phyloP scores from a whole-genome alignment of 2,113 vertebrate genomes.

The Percopsis transmontana region DNA sequence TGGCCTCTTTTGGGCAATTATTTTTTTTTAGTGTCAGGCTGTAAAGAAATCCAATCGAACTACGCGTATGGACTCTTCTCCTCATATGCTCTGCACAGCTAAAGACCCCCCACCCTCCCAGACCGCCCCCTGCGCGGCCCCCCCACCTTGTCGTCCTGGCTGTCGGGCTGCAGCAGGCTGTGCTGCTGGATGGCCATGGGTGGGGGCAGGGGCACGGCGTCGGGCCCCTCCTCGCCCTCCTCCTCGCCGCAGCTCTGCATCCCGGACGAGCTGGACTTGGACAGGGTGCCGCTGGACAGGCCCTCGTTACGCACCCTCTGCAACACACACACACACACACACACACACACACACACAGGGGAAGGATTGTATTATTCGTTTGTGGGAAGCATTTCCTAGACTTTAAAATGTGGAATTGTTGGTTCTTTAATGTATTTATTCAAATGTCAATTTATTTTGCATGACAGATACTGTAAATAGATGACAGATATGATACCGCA shows the following conservation, averaged over 20 bases:
- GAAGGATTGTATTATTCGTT: background rate
- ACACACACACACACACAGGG: background rate
- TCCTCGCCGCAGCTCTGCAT: slow-evolving; percentile 99
- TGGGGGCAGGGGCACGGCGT: slow-evolving; percentile 91
- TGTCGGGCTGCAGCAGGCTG: slow-evolving; percentile 94
- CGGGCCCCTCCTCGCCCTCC: slow-evolving; percentile 94
- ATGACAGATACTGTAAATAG: too few relatives aligned
- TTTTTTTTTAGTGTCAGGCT: too few relatives aligned
- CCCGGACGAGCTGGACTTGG: slow-evolving; percentile 97
- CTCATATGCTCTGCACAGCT: too few relatives aligned
- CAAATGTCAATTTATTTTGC: too few relatives aligned
- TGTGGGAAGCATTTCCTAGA: background rate
- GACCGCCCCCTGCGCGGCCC: background rate
- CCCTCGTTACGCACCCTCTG: slow-evolving; percentile 96
- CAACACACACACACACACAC: slow-evolving; percentile 20
- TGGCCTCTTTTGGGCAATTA: too few relatives aligned
- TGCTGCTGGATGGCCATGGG: slow-evolving; percentile 99
- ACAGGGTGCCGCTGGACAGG: slow-evolving; percentile 94
- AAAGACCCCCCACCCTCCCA: background rate
- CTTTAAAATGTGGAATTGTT: too few relatives aligned
- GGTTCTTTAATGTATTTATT: background rate
- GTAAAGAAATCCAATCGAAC: too few relatives aligned
- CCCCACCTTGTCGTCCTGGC: slow-evolving; percentile 97
- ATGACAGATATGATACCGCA: background rate
- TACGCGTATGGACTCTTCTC: too few relatives aligned